Evolutionary conservation across 2,797 vertebrate genomes (phyloP), one percentile per base, ranked within the genome.

Genomic region (Xenops minutus): DNA sequence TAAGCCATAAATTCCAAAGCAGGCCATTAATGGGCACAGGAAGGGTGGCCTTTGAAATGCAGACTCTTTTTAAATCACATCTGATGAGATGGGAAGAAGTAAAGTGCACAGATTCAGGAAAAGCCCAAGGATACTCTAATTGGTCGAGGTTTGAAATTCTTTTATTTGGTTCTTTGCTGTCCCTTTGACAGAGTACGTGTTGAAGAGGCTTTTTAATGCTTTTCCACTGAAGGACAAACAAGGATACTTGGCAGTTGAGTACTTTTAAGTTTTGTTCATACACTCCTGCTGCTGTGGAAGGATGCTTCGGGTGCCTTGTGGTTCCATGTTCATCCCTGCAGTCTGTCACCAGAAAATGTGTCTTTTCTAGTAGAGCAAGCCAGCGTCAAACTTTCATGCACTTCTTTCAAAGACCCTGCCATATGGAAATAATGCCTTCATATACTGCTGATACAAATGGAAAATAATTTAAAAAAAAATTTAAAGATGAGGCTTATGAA

Each of bases 151-250:
- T 97, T 96, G 93, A 93, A 83, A 91, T 91, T 94, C 93, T 90
- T 96, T 97, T 96, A 92, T 97, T 97, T 95, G 77, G 78, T 94
- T 96, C 76, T 93, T 97, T 82, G 32, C 94, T 94, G 73, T 94
- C 92, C 85, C 85, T 98, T 97, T 98, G 96, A 97, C 95, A 95
- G 96, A 93, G 85, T 93, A 81, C 14, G 2, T 23, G 88, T 79
- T 94, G 95, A 96, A 97, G 96, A 96, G 96, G 85, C 97, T 98
- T 98, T 98, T 94, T 97, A 95, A 97, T 90, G 82, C 89, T 85
- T 82, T 95, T 96, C 78, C 89, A 49, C 88, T 97, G 97, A 98
- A 98, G 97, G 97, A 97, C 97, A 97, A 95, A 81, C 94, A 98
- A 97, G 97, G 97, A 92, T 91, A 93, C 95, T 97, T 97, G 96